Evolutionary conservation across 1,140 invertebrate species (phyloP).

Genomic region (Aphis gossypii): DNA sequence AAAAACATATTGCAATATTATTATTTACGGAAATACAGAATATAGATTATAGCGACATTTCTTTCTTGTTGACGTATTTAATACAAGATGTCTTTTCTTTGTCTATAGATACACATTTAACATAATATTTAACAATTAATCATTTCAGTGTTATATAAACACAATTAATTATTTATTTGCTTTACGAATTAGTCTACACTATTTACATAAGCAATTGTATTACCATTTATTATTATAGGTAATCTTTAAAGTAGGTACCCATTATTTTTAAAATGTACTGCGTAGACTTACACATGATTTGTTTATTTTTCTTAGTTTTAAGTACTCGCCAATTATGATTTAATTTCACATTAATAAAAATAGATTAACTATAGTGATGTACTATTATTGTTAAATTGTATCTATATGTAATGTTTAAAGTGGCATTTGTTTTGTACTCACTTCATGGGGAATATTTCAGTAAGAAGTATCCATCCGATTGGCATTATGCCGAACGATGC

Average conservation of each 20-base stretch:
- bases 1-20: background rate
- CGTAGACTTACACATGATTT: background rate
- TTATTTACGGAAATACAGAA: background rate
- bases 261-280: background rate
- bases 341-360: background rate
- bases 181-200: background rate
- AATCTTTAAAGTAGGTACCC: background rate
- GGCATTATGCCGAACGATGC: slow-evolving; percentile 54
- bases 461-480: slow-evolving; percentile 62
- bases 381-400: background rate
- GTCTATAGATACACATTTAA: background rate
- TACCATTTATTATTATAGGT: background rate
- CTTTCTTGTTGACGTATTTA: background rate
- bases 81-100: background rate
- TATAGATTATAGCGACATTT: background rate
- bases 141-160: background rate
- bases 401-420: background rate
- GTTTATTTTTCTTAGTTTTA: background rate
- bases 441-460: slow-evolving; percentile 63
- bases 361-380: background rate
- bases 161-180: background rate
- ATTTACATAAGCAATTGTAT: background rate
- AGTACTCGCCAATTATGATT: background rate
- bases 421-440: slow-evolving; percentile 44
- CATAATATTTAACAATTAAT: background rate